Base-by-base conservation (phyloP, 2,888 invertebrate genomes). In the Thumatha senex region DNA sequence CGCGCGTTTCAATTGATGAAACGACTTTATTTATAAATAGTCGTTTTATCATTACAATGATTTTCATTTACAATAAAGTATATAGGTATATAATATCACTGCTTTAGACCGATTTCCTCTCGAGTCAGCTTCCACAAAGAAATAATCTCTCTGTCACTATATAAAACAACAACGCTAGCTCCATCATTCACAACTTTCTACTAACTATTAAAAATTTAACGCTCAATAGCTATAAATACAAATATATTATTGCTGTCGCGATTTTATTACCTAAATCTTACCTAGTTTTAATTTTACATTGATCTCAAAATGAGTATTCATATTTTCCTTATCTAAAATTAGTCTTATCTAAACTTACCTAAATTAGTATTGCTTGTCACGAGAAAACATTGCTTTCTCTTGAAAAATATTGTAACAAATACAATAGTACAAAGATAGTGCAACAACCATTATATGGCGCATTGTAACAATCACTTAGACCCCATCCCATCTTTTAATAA, bases 241-340 rank as follows among this genome's bases (percentile, higher is more conserved):
- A 89, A 89, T 89, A 88, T 88, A 89, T 90, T 91, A 91, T 91
- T 91, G 90, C 91, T 91, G 89, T 89, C 78, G 90, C 89, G 86
- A 84, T 83, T 79, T 81, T 80, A 67, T 61, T 67, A 67, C 57
- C 63, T 67, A 67, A 56, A 24, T 5, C 18, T 24, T 60, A 54
- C 67, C 67, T 67, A 67, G n/a, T 65, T 59, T 86, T 84, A 83
- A 86, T 85, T 83, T 84, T 86, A 87, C 84, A 88, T 78, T 82
- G 80, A 86, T 86, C 88, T 89, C 85, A 85, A 86, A 86, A 82
- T 87, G 89, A 89, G 89, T 89, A 89, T 88, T 89, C 82, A 81
- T 83, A 86, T 69, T 76, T 81, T 61, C 64, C 78, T 86, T 88
- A 87, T 51, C 80, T 83, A 86, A 74, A 79, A 76, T 80, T 74